phyloP scores from a whole-genome alignment of 2,888 invertebrate species.

The Nephrocerus scutellatus region DNA sequence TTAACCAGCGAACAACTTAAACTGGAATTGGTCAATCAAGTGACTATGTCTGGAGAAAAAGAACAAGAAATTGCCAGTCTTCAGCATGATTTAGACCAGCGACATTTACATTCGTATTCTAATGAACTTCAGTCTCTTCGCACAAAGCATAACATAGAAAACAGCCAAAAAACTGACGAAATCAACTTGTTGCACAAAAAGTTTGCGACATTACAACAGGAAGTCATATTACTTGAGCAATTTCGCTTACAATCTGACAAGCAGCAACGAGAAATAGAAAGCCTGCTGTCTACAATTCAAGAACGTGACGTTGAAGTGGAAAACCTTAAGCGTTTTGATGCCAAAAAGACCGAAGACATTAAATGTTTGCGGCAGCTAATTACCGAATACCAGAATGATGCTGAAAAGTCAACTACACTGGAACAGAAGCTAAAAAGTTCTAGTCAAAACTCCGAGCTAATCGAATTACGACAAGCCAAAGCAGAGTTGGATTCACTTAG shows the following conservation, averaged over 20 bases:
- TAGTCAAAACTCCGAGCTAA: constrained; percentile 17
- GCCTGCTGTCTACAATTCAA: constrained; percentile 28
- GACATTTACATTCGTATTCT: no score
- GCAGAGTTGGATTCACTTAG: constrained; percentile 26
- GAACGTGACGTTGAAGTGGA: constrained; percentile 29
- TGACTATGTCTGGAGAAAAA: constrained; percentile 14
- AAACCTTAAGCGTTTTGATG: constrained; percentile 22
- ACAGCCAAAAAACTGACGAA: no score
- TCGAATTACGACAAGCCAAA: constrained; percentile 10
- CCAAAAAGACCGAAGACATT: no score
- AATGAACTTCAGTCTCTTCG: no score
- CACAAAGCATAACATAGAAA: no score
- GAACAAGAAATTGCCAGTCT: constrained; percentile 10
- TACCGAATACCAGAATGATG: no score
- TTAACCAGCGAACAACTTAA: constrained; percentile 11
- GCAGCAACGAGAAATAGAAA: constrained; percentile 31
- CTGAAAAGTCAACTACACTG: no score
- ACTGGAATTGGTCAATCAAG: constrained; percentile 14
- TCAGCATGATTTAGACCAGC: constrained; percentile 7
- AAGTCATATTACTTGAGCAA: constrained; percentile 28
- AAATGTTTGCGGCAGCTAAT: no score
- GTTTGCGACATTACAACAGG: no score
- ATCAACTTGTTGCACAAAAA: no score
- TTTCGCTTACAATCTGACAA: constrained; percentile 30
- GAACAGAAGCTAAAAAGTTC: constrained; percentile 2